phyloP scores from a whole-genome alignment of 1,140 invertebrate species.

The Caenorhabditis remanei region DNA sequence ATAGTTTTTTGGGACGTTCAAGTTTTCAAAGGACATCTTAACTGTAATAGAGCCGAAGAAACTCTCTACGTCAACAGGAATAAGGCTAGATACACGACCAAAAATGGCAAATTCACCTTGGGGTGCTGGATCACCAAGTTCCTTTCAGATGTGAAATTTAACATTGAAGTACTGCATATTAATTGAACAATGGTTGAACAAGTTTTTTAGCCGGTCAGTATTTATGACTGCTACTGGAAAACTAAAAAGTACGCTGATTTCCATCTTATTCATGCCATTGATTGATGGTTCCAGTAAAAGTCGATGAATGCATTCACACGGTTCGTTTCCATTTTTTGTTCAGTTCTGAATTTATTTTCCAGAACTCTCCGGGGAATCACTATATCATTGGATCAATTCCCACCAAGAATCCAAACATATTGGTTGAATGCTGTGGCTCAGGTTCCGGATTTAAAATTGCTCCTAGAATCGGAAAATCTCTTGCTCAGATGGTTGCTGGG shows the following conservation, averaged over 20 bases:
- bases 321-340: neutral
- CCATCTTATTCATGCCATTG: conserved; percentile 45
- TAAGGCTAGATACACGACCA: conserved; percentile 36
- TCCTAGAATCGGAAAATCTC: conserved; percentile 57
- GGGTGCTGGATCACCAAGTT: conserved; percentile 61
- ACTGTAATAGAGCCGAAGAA: too few species aligned
- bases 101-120: conserved; percentile 57
- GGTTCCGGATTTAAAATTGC: conserved; percentile 60
- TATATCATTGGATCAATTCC: conserved; percentile 52
- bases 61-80: neutral
- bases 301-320: conserved; percentile 60
- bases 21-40: too few species aligned
- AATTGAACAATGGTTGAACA: conserved; percentile 7
- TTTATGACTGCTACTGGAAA: conserved; percentile 60
- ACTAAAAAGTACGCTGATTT: neutral
- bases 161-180: conserved; percentile 1
- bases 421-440: conserved; percentile 54
- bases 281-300: conserved; percentile 27
- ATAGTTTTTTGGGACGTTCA: too few species aligned
- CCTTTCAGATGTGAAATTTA: conserved; percentile 51
- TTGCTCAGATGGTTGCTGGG: conserved; percentile 57
- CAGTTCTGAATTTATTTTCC: neutral
- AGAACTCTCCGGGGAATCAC: conserved; percentile 46
- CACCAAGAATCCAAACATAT: conserved; percentile 46
- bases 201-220: neutral